phyloP scores from a whole-genome alignment of 1,140 invertebrate species.

The Drosophila parvula region DNA sequence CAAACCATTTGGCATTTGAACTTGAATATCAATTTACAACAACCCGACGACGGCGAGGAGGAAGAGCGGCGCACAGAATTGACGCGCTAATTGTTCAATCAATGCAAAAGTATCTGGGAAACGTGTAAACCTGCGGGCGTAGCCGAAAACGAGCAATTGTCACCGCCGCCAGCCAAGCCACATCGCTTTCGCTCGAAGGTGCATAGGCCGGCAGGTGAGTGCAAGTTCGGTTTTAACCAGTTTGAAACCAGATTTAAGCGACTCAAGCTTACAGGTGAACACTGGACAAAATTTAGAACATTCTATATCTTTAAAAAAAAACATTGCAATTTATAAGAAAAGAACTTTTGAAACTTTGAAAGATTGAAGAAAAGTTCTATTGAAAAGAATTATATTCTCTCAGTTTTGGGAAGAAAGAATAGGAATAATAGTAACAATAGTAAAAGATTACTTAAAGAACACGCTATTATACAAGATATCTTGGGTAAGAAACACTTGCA shows the following conservation, averaged over 20 bases:
- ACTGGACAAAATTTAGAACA: neutral
- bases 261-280: slow-evolving; percentile 20
- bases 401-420: too few species aligned
- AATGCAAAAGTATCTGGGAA: slow-evolving; percentile 73
- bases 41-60: slow-evolving; percentile 23
- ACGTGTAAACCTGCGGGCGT: slow-evolving; percentile 62
- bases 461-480: neutral
- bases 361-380: neutral
- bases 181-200: slow-evolving; percentile 43
- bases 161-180: slow-evolving; percentile 19
- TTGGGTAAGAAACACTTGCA: neutral
- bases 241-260: slow-evolving; percentile 48
- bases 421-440: too few species aligned
- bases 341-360: neutral
- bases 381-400: too few species aligned
- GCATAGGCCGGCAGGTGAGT: slow-evolving; percentile 61
- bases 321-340: neutral
- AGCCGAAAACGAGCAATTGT: slow-evolving; percentile 65
- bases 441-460: neutral
- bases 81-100: slow-evolving; percentile 79
- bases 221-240: slow-evolving; percentile 55
- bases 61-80: slow-evolving; percentile 57
- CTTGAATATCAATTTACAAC: slow-evolving; percentile 83
- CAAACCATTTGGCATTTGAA: slow-evolving; percentile 81
- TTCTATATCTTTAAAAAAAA: neutral